These are phyloP conservation scores for Drosophila quadrilineata DNA, from an alignment of 1,140 invertebrate species.

Conservation along the genomic window DNA sequence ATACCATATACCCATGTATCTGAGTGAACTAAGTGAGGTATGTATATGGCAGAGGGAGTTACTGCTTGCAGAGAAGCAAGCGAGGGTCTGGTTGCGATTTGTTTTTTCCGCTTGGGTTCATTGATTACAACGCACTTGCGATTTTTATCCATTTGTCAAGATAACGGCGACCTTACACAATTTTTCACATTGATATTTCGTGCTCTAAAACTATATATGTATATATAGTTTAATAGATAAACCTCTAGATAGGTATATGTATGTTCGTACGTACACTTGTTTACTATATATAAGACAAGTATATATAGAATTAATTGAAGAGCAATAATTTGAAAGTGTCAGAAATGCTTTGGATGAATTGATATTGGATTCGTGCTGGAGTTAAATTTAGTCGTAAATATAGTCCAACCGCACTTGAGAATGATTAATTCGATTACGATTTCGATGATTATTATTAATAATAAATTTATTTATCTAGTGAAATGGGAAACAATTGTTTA, in stretches of 20 bases:
- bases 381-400: constrained; percentile 43
- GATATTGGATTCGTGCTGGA: background rate
- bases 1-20: too few species aligned
- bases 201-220: too few species aligned
- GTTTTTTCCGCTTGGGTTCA: constrained; percentile 11
- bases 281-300: too few species aligned
- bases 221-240: too few species aligned
- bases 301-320: constrained; percentile 69
- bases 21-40: too few species aligned
- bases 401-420: constrained; percentile 59
- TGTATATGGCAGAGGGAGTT: too few species aligned
- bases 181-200: too few species aligned
- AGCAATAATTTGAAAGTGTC: constrained; percentile 66
- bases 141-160: constrained; percentile 65
- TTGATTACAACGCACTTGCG: constrained; percentile 37
- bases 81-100: background rate
- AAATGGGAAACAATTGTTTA: too few species aligned
- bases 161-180: constrained; percentile 66
- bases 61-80: background rate
- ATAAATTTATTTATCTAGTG: constrained; percentile 43
- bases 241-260: too few species aligned
- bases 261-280: too few species aligned
- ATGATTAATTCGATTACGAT: constrained; percentile 68
- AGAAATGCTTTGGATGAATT: background rate
- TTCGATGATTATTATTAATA: constrained; percentile 20